Evolutionary conservation across 2,113 vertebrate genomes (phyloP), one percentile per base, ranked within the genome.

Genomic region (Gobio gobio): DNA sequence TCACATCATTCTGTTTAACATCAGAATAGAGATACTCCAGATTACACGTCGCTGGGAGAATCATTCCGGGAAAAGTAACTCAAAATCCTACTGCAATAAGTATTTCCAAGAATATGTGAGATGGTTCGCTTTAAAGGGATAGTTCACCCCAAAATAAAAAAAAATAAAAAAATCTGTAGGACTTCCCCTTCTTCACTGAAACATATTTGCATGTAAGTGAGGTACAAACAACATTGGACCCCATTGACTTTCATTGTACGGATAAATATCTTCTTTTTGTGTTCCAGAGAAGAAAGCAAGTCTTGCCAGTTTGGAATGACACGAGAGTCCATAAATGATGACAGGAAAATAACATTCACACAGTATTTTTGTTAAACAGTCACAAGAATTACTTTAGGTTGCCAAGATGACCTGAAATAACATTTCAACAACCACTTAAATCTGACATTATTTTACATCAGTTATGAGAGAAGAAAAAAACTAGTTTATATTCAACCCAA

Each of bases 351-450:
- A 18, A 3, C 16, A 68, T 20, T 68, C 33, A 33, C 14, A 3
- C 26, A 36, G 29, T 18, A 2, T 68, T 68, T 68, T 20, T 64
- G 33, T 70, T 40, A 70, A 10, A 40, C 64, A 70, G 66, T 36
- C 20, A 22, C 36, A 43, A 43, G 2, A 43, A 43, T 72, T 20
- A 43, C 20, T 43, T 72, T 10, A 43, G 18, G 20, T 70, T 22
- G 66, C 68, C 68, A 43, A 72, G 66, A 70, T 22, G 36, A 72
- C 10, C 68, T 72, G 20, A 43, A 72, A 43, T n/a, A 43, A 72
- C 36, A 72, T 43, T 40, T 70, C 10, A 43, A 70, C 33, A 70
- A 43, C 66, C 9, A 10, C 33, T 40, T 40, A 40, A 40, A 33
- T 66, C 29, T 36, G 29, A 66, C 4, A 68, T 18, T 68, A 66